phyloP scores from a whole-genome alignment of 2,888 invertebrate species.

The Diarsia brunnea region DNA sequence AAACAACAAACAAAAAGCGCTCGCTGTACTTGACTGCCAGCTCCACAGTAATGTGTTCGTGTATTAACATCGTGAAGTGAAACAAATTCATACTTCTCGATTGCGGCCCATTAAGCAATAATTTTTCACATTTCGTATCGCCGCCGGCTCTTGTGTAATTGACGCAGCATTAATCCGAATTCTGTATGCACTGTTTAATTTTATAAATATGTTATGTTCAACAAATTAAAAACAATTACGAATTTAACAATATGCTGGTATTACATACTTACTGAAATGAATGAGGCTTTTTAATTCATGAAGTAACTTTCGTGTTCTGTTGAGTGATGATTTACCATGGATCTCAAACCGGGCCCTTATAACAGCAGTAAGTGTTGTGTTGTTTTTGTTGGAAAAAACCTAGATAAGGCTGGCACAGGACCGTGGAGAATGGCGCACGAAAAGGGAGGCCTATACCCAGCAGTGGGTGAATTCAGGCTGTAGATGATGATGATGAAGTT shows the following conservation, averaged over 20 bases:
- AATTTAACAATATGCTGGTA: neutral
- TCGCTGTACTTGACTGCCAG: neutral
- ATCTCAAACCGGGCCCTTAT: neutral
- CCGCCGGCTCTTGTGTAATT: constrained; percentile 72
- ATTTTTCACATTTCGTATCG: constrained; percentile 70
- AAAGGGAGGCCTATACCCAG: too few species aligned
- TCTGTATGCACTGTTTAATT: constrained; percentile 73
- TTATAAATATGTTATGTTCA: constrained; percentile 48
- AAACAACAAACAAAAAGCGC: neutral
- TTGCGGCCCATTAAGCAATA: constrained; percentile 72
- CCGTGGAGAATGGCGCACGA: too few species aligned
- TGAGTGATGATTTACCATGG: neutral
- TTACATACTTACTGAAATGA: neutral
- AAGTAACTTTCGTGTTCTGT: neutral
- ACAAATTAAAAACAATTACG: constrained; percentile 42
- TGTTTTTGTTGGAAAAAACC: too few species aligned
- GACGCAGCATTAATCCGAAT: constrained; percentile 78
- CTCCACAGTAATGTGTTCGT: constrained; percentile 21
- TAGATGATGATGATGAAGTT: too few species aligned
- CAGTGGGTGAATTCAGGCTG: too few species aligned
- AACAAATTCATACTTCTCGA: constrained; percentile 59
- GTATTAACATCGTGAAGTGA: constrained; percentile 41
- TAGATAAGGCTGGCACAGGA: too few species aligned
- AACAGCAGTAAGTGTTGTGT: neutral
- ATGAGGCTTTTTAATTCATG: neutral